Base-by-base conservation (phyloP, 2,113 vertebrate species). In the Cheirogaleus medius region DNA sequence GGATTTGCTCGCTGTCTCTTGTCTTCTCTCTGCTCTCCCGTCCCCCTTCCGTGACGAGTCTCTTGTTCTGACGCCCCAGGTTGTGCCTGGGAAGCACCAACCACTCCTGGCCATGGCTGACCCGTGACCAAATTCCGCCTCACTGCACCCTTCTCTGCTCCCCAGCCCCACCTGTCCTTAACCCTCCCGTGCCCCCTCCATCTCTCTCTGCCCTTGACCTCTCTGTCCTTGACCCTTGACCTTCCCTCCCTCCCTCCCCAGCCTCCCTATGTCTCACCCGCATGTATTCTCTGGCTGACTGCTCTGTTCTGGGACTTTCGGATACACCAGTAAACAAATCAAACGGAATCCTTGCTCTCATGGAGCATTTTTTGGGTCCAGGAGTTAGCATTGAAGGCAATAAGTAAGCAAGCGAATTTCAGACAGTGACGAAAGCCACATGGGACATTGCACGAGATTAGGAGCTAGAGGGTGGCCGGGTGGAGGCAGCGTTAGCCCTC, bases 101-200 rank as follows among this genome's bases (percentile, higher is more conserved):
- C 5, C 9, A 14, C 64, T 39, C 17, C n/a, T 20, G 47, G 12
- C 7, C 60, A 39, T 32, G 13, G 27, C 64, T 0, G 49, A 58
- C 78, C 87, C 37, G 12, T n/a, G 94, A 94, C 85, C 91, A 73
- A 74, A 89, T 3, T 32, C 47, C 78, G 82, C 85, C 88, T 95
- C 92, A 92, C 85, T 86, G 5, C 10, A 44, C 20, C 7, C 6
- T 42, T 42, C 83, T 85, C 13, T 47, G 47, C 93, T 93, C 74
- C 95, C 81, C 52, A 77, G 1, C 39, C 63, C 92, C 90, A 93
- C 71, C 63, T 18, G 11, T 27, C n/a, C 6, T 29, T 21, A 18
- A 1, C 11, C 27, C 29, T n/a, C 3, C 20, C 52, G 5, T 47
- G 52, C 42, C 8, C 87, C 20, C n/a, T 17, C 6, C 39, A 2